Percentiles rank a stretch among this genome's conserved stretches.
phyloP scores from a whole-genome alignment of 2,113 vertebrate genomes.

The Marcusenius ussheri region DNA sequence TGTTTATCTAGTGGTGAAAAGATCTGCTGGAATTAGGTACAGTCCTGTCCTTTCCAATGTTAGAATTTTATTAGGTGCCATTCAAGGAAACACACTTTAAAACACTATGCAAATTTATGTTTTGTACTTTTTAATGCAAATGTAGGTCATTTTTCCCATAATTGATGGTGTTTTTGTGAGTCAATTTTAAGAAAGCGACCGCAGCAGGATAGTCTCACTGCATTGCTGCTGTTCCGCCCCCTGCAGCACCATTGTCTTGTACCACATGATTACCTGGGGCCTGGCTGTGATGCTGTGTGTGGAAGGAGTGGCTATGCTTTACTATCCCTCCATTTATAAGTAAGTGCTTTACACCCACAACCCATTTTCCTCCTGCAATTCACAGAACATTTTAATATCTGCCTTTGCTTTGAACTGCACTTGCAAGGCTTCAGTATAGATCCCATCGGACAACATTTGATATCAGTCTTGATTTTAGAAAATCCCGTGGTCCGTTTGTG shows the following conservation, averaged over 20 bases:
- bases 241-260: conserved; percentile 83
- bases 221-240: not conserved
- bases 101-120: not conserved
- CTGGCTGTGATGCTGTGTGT: conserved; percentile 76
- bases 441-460: not conserved
- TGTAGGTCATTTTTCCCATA: not conserved
- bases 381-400: not conserved
- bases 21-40: conserved; percentile 87
- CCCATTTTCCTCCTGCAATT: not conserved
- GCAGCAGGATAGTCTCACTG: not conserved
- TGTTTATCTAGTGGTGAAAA: conserved; percentile 83
- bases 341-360: conserved; percentile 47
- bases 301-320: conserved; percentile 84
- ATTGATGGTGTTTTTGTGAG: not conserved
- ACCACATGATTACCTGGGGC: conserved; percentile 94
- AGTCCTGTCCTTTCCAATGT: not conserved
- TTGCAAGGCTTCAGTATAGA: not conserved
- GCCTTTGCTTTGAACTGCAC: not conserved
- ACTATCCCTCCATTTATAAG: conserved; percentile 89
- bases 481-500: not conserved
- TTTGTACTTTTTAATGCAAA: not conserved
- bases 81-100: not conserved
- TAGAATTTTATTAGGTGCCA: not conserved
- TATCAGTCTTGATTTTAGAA: not conserved
- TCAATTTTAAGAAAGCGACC: not conserved